Evolutionary conservation across 2,113 vertebrate genomes (phyloP), one percentile per base, ranked within the genome.

Genomic region (Urocitellus parryii): DNA sequence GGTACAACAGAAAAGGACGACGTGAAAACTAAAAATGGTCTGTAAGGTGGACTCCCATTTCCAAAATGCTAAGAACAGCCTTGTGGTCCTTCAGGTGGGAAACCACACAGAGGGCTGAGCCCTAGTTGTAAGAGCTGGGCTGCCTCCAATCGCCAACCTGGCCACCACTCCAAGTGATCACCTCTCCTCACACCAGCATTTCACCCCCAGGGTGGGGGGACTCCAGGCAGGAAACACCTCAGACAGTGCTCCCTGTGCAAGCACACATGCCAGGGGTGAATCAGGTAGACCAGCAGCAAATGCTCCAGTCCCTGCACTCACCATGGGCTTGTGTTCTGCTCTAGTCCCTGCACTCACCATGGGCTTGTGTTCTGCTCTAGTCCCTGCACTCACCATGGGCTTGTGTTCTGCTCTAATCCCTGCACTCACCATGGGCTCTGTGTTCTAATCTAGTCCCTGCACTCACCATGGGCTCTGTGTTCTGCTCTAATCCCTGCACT

Each of bases 41-140:
- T 3, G 12, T 27, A 51, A 80, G 53, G 48, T 18, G 11, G 2
- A 8, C 34, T 78, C 63, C 22, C 39, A 27, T 81, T 93, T 95
- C 82, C 74, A 68, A 34, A 67, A 77, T 0, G 1, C 61, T 73
- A 39, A 67, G 61, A 32, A n/a, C 58, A 8, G 14, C 0, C 39
- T 0, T 18, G 42, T 13, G 2, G 34, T 0, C 11, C 32, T 45
- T 25, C 2, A 7, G 37, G 0, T 37, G 22, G 72, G 18, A 68
- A 63, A 22, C 0, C 10, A 6, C 2, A 1, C 16, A 22, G 1
- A 34, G 53, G 16, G 13, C 27, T 27, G 8, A 87, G n/a, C 34
- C 0, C 39, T 12, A 67, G 3, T 14, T 24, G 4, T n/a, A 27
- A 42, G 85, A 58, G 14, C 6, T 0, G 1, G 5, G 39, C 11